Base-by-base conservation (phyloP, 2,113 vertebrate genomes). In the Apistogramma diplotaenia region DNA sequence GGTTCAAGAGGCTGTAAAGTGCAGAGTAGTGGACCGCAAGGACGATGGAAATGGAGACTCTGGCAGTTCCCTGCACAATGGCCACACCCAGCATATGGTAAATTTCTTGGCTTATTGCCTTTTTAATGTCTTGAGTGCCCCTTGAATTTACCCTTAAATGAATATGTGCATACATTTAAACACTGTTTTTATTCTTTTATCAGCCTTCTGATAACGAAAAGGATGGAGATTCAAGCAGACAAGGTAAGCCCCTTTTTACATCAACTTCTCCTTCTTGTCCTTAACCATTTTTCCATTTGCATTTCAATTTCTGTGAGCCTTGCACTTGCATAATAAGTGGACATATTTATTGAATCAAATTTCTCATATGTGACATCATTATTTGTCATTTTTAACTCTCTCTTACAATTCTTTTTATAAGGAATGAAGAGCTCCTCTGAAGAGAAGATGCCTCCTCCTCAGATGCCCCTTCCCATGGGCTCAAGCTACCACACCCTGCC, bases 1-100 rank as follows among this genome's bases (percentile, higher is more conserved):
- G 98, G 98, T 99, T 53, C 98, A 99, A 89, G 98, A 99, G 35
- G 98, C 98, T 1, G 97, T 99, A 46, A 99, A 99, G 94, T 99
- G 98, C 88, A 95, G 98, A 7, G 97, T 99, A 1, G 97, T 99
- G 5, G 98, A 99, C 84, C 97, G 97, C 13, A 99, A 99, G 86
- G 98, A 99, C 37, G 98, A 99, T 53, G 97, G 97, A 82, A 99
- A 98, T 3, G 98, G 97, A 72, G 97, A 99, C 89, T 99, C 98
- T 0, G 97, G 97, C 59, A 98, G 97, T 78, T 99, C 98, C 1
- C 97, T 95, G 83, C 98, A 99, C 95, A 99, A 99, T 0, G 97
- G 97, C 81, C 97, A 99, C n/a, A 96, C 96, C 60, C 98, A 99
- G 93, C 96, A 96, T 25, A 96, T 97, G 98, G 98, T 99, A 96